Percentiles rank a stretch among this genome's conserved stretches.
These are phyloP conservation scores for Xestia c-nigrum DNA, from an alignment of 2,888 invertebrate genomes.

Conservation along the genomic window DNA sequence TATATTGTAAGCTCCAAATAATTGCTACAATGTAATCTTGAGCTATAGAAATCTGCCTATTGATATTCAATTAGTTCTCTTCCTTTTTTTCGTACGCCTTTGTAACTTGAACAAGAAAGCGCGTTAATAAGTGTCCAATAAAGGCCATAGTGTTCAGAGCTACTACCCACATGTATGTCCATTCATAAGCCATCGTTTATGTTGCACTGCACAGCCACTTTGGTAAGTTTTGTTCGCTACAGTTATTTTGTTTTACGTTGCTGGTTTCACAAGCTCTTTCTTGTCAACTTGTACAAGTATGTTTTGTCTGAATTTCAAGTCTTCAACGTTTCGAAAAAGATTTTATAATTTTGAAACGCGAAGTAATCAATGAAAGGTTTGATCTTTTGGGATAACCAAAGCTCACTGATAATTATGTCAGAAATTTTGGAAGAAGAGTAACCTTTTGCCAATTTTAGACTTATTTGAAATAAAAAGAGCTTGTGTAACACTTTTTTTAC, in stretches of 20 bases:
- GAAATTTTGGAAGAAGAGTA: background rate
- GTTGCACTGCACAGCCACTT: conserved; percentile 70
- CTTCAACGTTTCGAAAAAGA: background rate
- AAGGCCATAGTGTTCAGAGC: conserved; percentile 34
- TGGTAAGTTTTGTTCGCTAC: conserved; percentile 81
- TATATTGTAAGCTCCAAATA: no score
- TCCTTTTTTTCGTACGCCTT: background rate
- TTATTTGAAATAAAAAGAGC: conserved; percentile 32
- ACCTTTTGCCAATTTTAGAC: background rate
- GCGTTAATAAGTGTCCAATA: conserved; percentile 10
- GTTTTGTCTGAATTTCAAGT: background rate
- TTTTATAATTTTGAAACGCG: background rate
- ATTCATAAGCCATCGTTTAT: conserved; percentile 61
- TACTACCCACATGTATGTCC: conserved; percentile 49
- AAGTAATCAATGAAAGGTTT: background rate
- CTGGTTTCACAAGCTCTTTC: conserved; percentile 58
- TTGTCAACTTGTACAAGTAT: background rate
- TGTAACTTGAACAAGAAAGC: background rate
- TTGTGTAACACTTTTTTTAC: conserved; percentile 31
- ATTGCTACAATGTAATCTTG: background rate
- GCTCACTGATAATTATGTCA: background rate
- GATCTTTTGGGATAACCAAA: background rate
- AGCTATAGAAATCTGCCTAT: background rate
- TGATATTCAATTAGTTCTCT: no score
- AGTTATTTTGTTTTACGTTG: conserved; percentile 65